Base-by-base conservation (phyloP, 1,140 invertebrate species). In the Lucilia cuprina region DNA sequence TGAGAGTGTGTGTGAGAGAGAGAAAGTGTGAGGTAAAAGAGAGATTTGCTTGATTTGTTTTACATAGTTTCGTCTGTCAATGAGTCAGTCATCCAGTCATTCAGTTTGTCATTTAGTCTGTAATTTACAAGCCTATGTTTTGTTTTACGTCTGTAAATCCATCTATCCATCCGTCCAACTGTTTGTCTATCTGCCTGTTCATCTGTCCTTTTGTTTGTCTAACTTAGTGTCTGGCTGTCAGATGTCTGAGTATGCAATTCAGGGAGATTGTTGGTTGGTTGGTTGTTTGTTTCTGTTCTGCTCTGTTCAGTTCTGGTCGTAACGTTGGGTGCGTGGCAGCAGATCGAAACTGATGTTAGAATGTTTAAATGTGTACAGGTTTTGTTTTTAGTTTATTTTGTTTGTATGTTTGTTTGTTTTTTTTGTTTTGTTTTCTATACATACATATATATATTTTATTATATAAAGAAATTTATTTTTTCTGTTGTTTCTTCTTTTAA, bases 401-500 rank as follows among this genome's bases (percentile, higher is more conserved):
- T 30, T 30, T 30, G 25, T 30, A 30, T 30, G 25, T 30, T 30
- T n/a, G n/a, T n/a, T n/a, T n/a, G n/a, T n/a, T n/a, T n/a, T n/a
- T 70, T 70, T 25, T 70, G 19, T 70, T 70, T 25, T 70, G 19
- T 70, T 70, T 25, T 70, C 19, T 55, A 55, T 55, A 17, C 12
- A 55, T 8, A 10, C 10, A 8, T 41, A 41, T 41, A 60, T 60
- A 60, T 60, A 60, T 60, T 60, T 60, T 60, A 60, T 60, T 60
- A 21, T 75, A 41, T 80, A 41, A 14, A 41, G 10, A 2, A 41
- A 41, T 3, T 41, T 41, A n/a, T 78, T 89, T 89, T 89, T 89
- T 89, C 89, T 89, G 88, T 55, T 55, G 50, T 55, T 55, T 55
- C 50, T 89, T 89, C 2, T 35, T 78, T 47, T 78, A 82, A 82